Evolutionary conservation across 2,113 vertebrate species (phyloP).

Genomic region (Crotalus tigris): DNA sequence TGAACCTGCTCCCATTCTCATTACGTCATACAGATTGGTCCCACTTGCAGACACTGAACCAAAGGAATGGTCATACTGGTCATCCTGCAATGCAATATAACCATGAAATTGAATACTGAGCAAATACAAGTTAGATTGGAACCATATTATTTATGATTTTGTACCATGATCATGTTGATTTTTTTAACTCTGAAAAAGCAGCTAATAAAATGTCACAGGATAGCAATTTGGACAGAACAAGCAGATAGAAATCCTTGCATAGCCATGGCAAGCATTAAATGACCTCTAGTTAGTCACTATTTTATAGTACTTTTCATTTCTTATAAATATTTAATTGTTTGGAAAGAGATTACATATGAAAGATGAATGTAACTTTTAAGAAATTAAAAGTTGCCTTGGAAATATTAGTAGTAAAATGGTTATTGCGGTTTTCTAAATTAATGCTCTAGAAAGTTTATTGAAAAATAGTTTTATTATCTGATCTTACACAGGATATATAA

Average conservation of each 20-base stretch:
- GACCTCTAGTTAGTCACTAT: neutral
- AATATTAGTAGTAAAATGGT: neutral
- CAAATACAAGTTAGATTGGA: fast-evolving
- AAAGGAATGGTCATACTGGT: constrained; percentile 83
- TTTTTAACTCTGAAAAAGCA: neutral
- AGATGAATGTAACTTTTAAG: neutral
- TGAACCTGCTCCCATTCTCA: constrained; percentile 92
- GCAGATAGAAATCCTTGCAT: neutral
- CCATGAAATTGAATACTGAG: neutral
- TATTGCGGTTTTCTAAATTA: neutral
- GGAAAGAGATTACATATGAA: neutral
- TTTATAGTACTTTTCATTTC: neutral
- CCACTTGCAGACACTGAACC: constrained; percentile 78
- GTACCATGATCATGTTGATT: neutral
- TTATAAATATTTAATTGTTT: neutral
- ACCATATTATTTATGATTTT: neutral
- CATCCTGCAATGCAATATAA: constrained; percentile 75
- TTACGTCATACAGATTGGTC: constrained; percentile 88
- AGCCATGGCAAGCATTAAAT: neutral
- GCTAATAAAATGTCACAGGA: neutral
- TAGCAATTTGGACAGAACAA: neutral
- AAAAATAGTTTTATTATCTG: too few relatives aligned
- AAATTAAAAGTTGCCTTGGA: neutral
- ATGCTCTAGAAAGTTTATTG: neutral
- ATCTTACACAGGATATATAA: neutral